Evolutionary conservation across 1,140 invertebrate species (phyloP), one percentile per base, ranked within the genome.

Genomic region (Microplitis mediator): DNA sequence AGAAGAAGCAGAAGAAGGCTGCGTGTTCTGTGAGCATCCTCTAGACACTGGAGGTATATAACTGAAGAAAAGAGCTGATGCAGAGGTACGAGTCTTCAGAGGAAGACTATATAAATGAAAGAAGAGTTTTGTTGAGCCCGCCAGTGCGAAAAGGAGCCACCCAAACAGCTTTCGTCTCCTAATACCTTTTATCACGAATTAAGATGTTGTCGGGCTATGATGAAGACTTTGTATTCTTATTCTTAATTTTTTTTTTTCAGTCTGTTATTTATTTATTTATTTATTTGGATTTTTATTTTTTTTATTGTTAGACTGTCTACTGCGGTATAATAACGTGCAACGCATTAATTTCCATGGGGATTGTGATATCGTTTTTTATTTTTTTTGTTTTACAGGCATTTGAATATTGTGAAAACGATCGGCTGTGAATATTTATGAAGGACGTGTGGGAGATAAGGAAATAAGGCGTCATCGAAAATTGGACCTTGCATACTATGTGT

Each of bases 101-200:
- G 39, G 11, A 39, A 45, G 39, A 45, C 6, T 6, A 0, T 45
- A 45, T 45, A 45, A 45, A 45, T 45, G 39, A 9, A 45, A 45
- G 39, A 2, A 45, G 39, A 45, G 39, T 45, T 23, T 45, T 39
- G 52, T 65, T 69, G 61, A 39, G 67, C 66, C 60, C 16, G 52
- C 14, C 34, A 73, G 23, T 13, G 23, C 16, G 58, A 68, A 68
- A 23, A 52, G 56, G 56, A 51, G 31, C 75, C 73, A 72, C 69
- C 73, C 67, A 74, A 72, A 79, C 71, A 77, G 76, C 76, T 76
- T 76, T 68, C 67, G 73, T 79, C 76, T 80, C 79, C 75, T 82
- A 84, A 84, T 83, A 81, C 75, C 77, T 81, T 83, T 84, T 84
- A 84, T 84, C 82, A 79, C 81, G 81, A 84, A 84, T 84, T 84